Evolutionary conservation across 35 echinoderm and acorn worm genomes (phyloP).

Genomic region (Heliocidaris tuberculata): DNA sequence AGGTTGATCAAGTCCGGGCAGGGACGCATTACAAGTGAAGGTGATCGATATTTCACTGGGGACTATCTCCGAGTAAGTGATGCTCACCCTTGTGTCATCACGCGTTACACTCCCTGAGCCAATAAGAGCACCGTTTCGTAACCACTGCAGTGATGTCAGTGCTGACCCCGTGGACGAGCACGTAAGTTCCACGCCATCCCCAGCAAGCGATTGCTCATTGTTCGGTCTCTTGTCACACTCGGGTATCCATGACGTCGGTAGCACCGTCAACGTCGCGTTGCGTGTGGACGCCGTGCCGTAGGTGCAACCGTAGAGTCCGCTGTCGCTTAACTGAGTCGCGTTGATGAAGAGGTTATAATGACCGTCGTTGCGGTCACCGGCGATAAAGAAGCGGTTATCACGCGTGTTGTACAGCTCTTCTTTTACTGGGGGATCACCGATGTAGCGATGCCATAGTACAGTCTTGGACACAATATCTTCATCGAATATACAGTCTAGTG

Average conservation of each 20-base stretch:
- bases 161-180: slow-evolving; percentile 43
- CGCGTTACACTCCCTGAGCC: neutral
- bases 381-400: slow-evolving; percentile 28
- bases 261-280: slow-evolving; percentile 14
- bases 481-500: neutral
- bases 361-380: slow-evolving; percentile 39
- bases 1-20: neutral
- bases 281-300: slow-evolving; percentile 28
- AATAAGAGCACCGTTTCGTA: neutral
- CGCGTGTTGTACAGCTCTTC: slow-evolving; percentile 7
- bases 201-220: neutral
- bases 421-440: neutral
- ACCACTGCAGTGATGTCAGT: slow-evolving; percentile 19
- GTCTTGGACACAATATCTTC: neutral
- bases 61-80: neutral
- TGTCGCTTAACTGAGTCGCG: slow-evolving; percentile 14
- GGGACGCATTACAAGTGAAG: slow-evolving; percentile 37
- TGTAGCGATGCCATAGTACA: neutral
- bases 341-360: slow-evolving; percentile 45
- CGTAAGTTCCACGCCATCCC: neutral
- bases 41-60: neutral
- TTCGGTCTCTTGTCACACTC: neutral
- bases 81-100: neutral
- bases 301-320: slow-evolving; percentile 16
- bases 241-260: slow-evolving; percentile 48